Evolutionary conservation across 1,140 invertebrate genomes (phyloP).

Genomic region (Formica selysi): DNA sequence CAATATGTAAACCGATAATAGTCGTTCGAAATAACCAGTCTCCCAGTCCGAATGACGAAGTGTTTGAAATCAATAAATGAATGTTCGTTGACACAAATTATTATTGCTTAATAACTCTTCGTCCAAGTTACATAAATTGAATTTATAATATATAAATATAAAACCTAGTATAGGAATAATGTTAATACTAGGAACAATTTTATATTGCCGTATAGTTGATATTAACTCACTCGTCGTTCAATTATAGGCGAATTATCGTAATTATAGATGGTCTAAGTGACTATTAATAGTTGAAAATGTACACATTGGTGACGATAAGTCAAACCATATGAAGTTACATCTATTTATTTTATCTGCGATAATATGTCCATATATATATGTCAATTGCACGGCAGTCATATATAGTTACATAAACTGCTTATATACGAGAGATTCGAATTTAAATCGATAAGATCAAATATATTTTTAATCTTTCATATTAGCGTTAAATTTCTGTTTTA

Average conservation of each 20-base stretch:
- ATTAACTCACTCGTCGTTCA: slow-evolving; percentile 30
- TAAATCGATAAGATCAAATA: neutral
- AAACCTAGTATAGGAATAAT: neutral
- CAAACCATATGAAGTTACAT: neutral
- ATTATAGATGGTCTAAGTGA: slow-evolving; percentile 50
- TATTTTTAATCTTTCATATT: slow-evolving; percentile 17
- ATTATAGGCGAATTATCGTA: slow-evolving; percentile 54
- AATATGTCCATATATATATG: neutral
- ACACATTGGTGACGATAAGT: slow-evolving; percentile 26
- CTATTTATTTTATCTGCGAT: neutral
- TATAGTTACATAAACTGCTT: neutral
- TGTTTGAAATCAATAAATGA: slow-evolving; percentile 71
- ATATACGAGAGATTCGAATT: neutral
- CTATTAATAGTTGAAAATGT: slow-evolving; percentile 51
- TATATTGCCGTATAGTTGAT: neutral
- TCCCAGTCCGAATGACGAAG: slow-evolving; percentile 43
- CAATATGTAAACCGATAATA: slow-evolving; percentile 51
- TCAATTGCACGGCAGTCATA: neutral
- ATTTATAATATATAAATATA: slow-evolving; percentile 33
- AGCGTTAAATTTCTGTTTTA: slow-evolving; percentile 6
- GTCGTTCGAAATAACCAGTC: slow-evolving; percentile 42
- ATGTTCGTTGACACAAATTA: slow-evolving; percentile 61
- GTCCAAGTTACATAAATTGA: slow-evolving; percentile 47
- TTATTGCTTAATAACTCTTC: slow-evolving; percentile 66
- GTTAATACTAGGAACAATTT: neutral